Evolutionary conservation across 23 tunicate genomes (phyloP).

Genomic region (Trididemnum miniatum): DNA sequence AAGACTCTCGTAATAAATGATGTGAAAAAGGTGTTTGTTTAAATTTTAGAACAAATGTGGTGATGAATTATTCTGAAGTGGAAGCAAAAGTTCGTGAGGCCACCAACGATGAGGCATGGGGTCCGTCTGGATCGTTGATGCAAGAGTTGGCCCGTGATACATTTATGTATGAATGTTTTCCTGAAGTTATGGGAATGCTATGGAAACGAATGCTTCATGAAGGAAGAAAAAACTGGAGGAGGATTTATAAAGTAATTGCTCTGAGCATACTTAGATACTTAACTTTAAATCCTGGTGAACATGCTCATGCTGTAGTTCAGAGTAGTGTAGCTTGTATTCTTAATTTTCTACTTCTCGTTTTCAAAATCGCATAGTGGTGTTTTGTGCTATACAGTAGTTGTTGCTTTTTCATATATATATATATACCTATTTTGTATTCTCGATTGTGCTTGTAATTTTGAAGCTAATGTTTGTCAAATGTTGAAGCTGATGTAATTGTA

Average conservation of each 20-base stretch:
- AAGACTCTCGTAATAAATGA: too few relatives aligned
- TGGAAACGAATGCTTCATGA: slow-evolving; percentile 75
- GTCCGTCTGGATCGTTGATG: slow-evolving; percentile 59
- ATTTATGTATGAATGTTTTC: slow-evolving; percentile 31
- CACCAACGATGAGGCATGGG: slow-evolving; percentile 65
- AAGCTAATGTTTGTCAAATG: too few relatives aligned
- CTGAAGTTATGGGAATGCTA: slow-evolving; percentile 62
- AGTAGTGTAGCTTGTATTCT: too few relatives aligned
- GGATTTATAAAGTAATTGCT: slow-evolving; percentile 71
- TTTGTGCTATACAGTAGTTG: too few relatives aligned
- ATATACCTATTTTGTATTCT: too few relatives aligned
- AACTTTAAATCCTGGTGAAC: neutral
- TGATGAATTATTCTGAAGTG: slow-evolving; percentile 83
- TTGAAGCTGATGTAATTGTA: too few relatives aligned
- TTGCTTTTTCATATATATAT: too few relatives aligned
- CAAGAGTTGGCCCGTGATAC: slow-evolving; percentile 68
- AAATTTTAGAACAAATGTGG: slow-evolving; percentile 69
- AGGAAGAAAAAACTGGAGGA: slow-evolving; percentile 78
- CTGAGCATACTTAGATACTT: slow-evolving; percentile 73
- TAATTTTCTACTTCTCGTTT: too few relatives aligned
- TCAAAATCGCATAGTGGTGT: too few relatives aligned
- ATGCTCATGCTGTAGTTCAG: too few relatives aligned
- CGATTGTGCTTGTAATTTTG: too few relatives aligned
- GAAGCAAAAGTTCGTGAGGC: slow-evolving; percentile 70
- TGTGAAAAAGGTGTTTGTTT: neutral